phyloP scores from a whole-genome alignment of 2,888 invertebrate species.

The Willowsia nigromaculata region DNA sequence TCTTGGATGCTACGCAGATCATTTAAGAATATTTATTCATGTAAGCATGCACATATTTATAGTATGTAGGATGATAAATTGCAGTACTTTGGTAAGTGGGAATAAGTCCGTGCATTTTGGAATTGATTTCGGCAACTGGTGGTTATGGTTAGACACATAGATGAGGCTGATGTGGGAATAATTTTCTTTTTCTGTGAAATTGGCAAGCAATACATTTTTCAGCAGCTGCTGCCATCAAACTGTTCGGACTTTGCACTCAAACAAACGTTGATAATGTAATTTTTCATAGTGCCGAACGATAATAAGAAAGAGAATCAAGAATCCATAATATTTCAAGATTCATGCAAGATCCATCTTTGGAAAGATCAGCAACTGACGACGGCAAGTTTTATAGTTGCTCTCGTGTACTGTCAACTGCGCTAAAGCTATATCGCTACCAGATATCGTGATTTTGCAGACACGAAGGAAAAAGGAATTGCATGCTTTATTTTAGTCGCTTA shows the following conservation, averaged over 20 bases:
- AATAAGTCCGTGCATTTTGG: no score
- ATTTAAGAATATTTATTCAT: no score
- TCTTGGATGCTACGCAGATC: no score
- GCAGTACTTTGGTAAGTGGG: not conserved
- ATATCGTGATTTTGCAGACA: not conserved
- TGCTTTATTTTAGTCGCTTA: not conserved
- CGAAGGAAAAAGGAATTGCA: not conserved
- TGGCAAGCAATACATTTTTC: constrained; percentile 1
- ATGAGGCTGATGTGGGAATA: not conserved
- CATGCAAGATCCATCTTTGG: constrained; percentile 25
- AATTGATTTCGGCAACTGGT: not conserved
- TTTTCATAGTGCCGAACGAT: not conserved
- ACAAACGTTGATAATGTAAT: not conserved
- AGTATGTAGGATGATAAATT: no score
- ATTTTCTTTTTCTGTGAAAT: not conserved
- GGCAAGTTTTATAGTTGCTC: not conserved
- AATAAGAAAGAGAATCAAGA: no score
- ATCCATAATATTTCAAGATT: not conserved
- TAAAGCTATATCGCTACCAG: not conserved
- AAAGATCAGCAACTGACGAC: constrained; percentile 23
- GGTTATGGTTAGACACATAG: not conserved
- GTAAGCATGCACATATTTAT: no score
- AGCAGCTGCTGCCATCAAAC: not conserved
- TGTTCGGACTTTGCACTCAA: constrained; percentile 12
- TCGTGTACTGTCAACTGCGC: not conserved